Base-by-base conservation (phyloP, 92 coral and sea anemone species). In the Pocillopora grandis region DNA sequence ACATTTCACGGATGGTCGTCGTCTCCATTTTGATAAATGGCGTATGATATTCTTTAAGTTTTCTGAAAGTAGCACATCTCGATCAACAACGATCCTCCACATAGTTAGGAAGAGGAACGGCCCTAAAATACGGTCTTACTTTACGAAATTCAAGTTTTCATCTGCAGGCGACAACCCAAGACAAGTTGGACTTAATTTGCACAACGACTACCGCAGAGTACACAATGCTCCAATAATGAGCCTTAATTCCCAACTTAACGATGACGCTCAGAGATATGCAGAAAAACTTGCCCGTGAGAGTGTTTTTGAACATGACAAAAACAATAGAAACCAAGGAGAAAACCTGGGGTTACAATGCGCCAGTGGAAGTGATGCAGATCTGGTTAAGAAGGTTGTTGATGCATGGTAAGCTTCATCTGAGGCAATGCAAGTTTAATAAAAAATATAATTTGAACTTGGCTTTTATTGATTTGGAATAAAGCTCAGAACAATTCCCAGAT, bases 141-240 rank as follows among this genome's bases (percentile, higher is more conserved):
- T 3, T 42, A 42, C 52, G 52, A 42, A 42, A 42, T 42, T 42
- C 52, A 42, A 42, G 52, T 42, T 42, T 42, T 42, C 52, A 42
- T 42, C 7, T 66, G 12, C 13, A 66, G 70, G 70, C 2, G 21
- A 14, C 70, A 66, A 20, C 8, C 35, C 12, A 21, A 21, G 35
- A 35, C 77, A 11, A n/a, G 36, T 73, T 56, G 95, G 84, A 16
- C 78, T 94, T 18, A 76, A 87, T 19, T 37, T 67, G 49, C 95
- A 94, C 62, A 94, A 94, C 89, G 58, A 76, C 57, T 88, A 88
- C 77, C 92, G 95, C 15, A 58, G 52, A 17, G 21, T 90, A 12
- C 98, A 94, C 80, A 85, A 77, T 63, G 90, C 94, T 48, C 93
- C 91, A 1, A 62, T 55, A 36, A 89, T 93, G 93, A 84, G 19